These are phyloP conservation scores for Pseudorhiza aurosa DNA, from an alignment of 30 jellyfish, hydroid and myxozoan species.

Conservation along the genomic window DNA sequence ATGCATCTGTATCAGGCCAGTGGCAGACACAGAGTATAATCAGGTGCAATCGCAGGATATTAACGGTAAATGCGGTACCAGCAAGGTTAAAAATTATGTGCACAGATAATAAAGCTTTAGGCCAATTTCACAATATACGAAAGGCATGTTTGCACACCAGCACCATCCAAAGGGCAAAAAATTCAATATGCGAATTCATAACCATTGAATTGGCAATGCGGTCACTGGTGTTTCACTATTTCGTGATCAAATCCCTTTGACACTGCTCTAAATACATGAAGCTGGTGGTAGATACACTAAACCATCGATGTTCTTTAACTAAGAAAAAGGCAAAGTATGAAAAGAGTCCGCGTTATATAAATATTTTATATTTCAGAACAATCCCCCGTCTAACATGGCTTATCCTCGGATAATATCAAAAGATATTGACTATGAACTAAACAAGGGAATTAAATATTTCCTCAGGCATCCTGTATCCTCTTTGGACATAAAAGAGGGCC, in stretches of 20 bases:
- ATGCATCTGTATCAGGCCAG: background rate
- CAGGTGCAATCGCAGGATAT: no score
- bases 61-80: slow-evolving; percentile 22
- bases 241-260: slow-evolving; percentile 64
- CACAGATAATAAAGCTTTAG: background rate
- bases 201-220: slow-evolving; percentile 64
- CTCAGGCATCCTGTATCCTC: background rate
- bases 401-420: slow-evolving; percentile 21
- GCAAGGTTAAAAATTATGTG: slow-evolving; percentile 1
- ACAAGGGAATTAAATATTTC: background rate
- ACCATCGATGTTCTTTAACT: slow-evolving; percentile 32
- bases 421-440: slow-evolving; percentile 1
- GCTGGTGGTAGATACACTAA: slow-evolving; percentile 62
- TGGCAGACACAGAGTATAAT: background rate
- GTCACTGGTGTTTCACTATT: slow-evolving; percentile 76
- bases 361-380: slow-evolving; percentile 32
- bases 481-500: no score
- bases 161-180: slow-evolving; percentile 50
- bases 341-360: slow-evolving; percentile 60
- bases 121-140: slow-evolving; percentile 24
- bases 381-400: slow-evolving; percentile 45
- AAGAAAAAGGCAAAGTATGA: slow-evolving; percentile 53
- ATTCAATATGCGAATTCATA: slow-evolving; percentile 37
- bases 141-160: slow-evolving; percentile 40
- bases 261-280: slow-evolving; percentile 51